Base-by-base conservation (phyloP, 2,888 invertebrate species). In the Mystacides longicornis region DNA sequence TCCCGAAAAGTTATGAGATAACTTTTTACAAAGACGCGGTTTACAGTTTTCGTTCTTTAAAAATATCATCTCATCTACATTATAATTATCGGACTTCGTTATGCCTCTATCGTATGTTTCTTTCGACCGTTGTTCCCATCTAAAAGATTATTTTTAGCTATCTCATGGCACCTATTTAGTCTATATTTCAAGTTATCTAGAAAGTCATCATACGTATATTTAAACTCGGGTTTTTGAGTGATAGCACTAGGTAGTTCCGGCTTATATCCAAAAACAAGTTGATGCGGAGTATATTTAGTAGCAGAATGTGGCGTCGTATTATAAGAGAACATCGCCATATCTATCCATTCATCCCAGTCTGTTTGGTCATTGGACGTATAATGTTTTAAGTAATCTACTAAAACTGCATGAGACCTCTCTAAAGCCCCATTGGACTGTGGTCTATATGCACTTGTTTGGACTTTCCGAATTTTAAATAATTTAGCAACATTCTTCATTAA, bases 311-410 rank as follows among this genome's bases (percentile, higher is more conserved):
- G 60, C 3, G 63, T 61, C 1, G 64, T 63, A 42, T 66, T 65
- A 51, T 65, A 66, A 0, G 63, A 62, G 42, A 66, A 65, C 60
- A 65, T 63, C 1, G 65, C 64, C 42, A 64, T 63, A 14, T 60
- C 59, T 21, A 69, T 42, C 60, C 63, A 65, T 37, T 63, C 57
- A 50, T 68, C 66, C 67, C 68, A 69, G 54, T 68, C 62, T 3
- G 54, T 55, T 59, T 64, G 63, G n/a, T 64, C 53, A 19, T 53
- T 3, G n/a, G 62, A 63, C 3, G 66, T 64, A 52, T 62, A 67
- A 54, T 65, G 64, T 54, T 64, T 63, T 1, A 69, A 33, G 53
- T 66, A 66, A 19, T 66, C 65, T 5, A 60, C 62, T 27, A 69
- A 46, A 1, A 66, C 66, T 18, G 60, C 47, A 51, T 70, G 67